Evolutionary conservation across 1,140 invertebrate genomes (phyloP).

Genomic region (Formica exsecta): DNA sequence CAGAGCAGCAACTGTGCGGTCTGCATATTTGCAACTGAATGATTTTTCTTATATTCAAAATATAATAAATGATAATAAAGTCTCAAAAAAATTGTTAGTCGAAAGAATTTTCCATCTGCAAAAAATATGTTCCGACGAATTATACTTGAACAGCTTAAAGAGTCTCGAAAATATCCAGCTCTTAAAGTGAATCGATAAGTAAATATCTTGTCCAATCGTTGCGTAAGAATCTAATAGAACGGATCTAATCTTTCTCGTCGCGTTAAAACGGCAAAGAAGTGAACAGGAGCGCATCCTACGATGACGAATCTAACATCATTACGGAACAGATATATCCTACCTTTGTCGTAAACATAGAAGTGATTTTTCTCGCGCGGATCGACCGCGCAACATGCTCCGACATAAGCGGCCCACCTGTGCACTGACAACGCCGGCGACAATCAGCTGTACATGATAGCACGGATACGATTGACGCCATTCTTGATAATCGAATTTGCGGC

Average conservation of each 20-base stretch:
- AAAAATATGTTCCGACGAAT: background rate
- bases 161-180: background rate
- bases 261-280: background rate
- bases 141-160: background rate
- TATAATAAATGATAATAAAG: background rate
- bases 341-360: constrained; percentile 32
- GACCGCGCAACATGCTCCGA: background rate
- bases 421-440: background rate
- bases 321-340: background rate
- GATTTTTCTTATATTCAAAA: background rate
- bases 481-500: constrained; percentile 84
- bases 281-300: background rate
- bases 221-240: background rate
- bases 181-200: background rate
- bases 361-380: background rate
- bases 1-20: background rate
- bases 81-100: background rate
- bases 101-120: background rate
- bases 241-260: background rate
- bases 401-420: background rate
- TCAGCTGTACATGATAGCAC: constrained; percentile 55
- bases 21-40: background rate
- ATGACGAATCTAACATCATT: background rate
- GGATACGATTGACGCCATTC: constrained; percentile 81
- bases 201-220: background rate